Base-by-base conservation (phyloP, 2,888 invertebrate genomes). In the Ectropis crepuscularia region DNA sequence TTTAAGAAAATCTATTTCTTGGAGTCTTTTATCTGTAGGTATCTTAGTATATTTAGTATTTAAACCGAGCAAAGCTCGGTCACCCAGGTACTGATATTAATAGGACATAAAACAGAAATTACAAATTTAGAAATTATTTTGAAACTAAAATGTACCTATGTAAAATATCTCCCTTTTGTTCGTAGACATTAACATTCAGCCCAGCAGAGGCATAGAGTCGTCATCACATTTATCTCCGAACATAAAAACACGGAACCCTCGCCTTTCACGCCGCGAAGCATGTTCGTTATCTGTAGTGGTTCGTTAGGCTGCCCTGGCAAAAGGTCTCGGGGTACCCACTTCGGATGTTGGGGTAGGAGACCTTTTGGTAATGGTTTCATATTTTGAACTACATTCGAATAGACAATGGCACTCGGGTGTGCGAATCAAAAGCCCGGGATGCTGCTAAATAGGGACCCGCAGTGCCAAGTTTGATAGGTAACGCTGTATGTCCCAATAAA, bases 211-310 rank as follows among this genome's bases (percentile, higher is more conserved):
- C 8, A 55, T 37, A 47, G 48, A 54, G 41, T 59, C 55, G 67
- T 63, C 63, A 65, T 63, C 50, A 61, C 60, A 55, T 62, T 66
- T 66, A 66, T 63, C 63, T 66, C 38, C 6, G 47, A 53, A 38
- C 54, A 63, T 59, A 61, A 66, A 67, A 66, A 36, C 54, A 45
- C 53, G 53, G 41, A 53, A 16, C 49, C 46, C 48, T 57, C 47
- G 39, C 7, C n/a, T 70, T 71, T 70, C 72, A 67, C 62, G 70
- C 67, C 63, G 67, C 38, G 60, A 42, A 57, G 58, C 60, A 67
- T 68, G 74, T 82, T 83, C 81, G 79, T 83, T 85, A 83, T 82
- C 85, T 83, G 71, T 76, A 81, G 84, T 76, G 83, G 79, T 83
- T 83, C 82, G 77, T 85, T 85, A 85, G 76, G 77, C 79, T 70